Evolutionary conservation across 1,140 invertebrate species (phyloP).

Genomic region (Drosophila athabasca): DNA sequence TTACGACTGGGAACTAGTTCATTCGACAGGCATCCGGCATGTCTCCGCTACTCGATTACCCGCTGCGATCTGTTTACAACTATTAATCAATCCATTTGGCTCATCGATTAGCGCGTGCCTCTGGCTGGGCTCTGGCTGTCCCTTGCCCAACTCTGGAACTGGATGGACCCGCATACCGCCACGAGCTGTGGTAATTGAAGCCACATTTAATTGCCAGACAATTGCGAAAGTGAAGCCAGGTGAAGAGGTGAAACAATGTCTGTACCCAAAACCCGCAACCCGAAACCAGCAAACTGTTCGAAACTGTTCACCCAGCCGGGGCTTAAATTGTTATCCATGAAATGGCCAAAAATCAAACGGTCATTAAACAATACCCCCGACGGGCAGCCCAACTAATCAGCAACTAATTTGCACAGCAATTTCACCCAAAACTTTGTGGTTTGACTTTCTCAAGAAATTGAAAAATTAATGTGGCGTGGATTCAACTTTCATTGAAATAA

Average conservation of each 20-base stretch:
- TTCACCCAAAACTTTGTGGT: slow-evolving; percentile 44
- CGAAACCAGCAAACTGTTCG: not conserved
- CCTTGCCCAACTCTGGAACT: slow-evolving; percentile 21
- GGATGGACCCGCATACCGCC: slow-evolving; percentile 38
- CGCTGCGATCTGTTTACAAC: slow-evolving; percentile 20
- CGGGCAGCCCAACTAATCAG: slow-evolving; percentile 63
- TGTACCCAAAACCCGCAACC: slow-evolving; percentile 16
- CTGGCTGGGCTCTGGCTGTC: not conserved
- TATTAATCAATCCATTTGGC: slow-evolving; percentile 65
- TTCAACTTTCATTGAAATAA: not conserved
- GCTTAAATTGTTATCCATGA: slow-evolving; percentile 23
- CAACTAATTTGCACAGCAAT: slow-evolving; percentile 66
- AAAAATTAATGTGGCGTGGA: slow-evolving; percentile 2
- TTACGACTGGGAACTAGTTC: slow-evolving; percentile 32
- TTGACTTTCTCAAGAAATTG: not conserved
- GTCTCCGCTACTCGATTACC: slow-evolving; percentile 11
- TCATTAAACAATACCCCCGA: slow-evolving; percentile 36
- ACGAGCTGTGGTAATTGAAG: slow-evolving; percentile 35
- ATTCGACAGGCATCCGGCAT: slow-evolving; percentile 12
- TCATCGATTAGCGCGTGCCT: slow-evolving; percentile 66
- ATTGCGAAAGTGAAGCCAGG: slow-evolving; percentile 51
- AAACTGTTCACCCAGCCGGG: not conserved
- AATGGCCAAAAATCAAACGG: slow-evolving; percentile 38
- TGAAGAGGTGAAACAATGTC: slow-evolving; percentile 9
- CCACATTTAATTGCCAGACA: slow-evolving; percentile 62